Base-by-base conservation (phyloP, 2,888 invertebrate genomes). In the Pollenia amentaria region DNA sequence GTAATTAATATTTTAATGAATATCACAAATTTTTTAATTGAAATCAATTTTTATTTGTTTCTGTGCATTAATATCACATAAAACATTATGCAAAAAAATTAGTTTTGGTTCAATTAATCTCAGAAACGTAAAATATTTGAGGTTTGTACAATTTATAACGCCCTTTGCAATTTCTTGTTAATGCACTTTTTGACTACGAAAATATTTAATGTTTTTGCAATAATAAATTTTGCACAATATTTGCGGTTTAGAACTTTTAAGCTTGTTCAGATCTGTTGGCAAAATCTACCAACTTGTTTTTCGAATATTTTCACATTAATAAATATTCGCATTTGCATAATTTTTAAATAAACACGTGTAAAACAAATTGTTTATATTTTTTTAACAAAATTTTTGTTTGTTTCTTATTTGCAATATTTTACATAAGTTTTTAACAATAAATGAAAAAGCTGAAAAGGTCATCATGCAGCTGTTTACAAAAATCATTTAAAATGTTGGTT, bases 261-360 rank as follows among this genome's bases (percentile, higher is more conserved):
- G 48, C 14, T 69, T 53, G 51, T 18, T 38, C 18, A 51, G 12
- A 18, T 38, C 75, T 46, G n/a, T 62, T 10, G 10, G 16, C 10
- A 21, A 42, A 42, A 53, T 64, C 16, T 42, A 14, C 42, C 10
- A 48, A 29, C 8, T 44, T 6, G 9, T 18, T 57, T 55, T 64
- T 8, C 18, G n/a, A 29, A 77, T 12, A 53, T 75, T 55, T 64
- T 51, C 62, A 48, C 42, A 57, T 67, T 60, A 77, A 72, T 40
- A 29, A 72, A 70, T 38, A 76, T 44, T n/a, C 18, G 48, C 75
- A 78, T 83, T 83, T 83, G 42, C 83, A 65, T 78, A 86, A 78
- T 73, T 69, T 69, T 62, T n/a, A 48, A 82, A 57, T 67, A 77
- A 73, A 67, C 69, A 86, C 69, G 78, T 85, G 85, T 64, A 79